Evolutionary conservation across 1,140 invertebrate genomes (phyloP), one percentile per base, ranked within the genome.

Genomic region (Ruditapes philippinarum): DNA sequence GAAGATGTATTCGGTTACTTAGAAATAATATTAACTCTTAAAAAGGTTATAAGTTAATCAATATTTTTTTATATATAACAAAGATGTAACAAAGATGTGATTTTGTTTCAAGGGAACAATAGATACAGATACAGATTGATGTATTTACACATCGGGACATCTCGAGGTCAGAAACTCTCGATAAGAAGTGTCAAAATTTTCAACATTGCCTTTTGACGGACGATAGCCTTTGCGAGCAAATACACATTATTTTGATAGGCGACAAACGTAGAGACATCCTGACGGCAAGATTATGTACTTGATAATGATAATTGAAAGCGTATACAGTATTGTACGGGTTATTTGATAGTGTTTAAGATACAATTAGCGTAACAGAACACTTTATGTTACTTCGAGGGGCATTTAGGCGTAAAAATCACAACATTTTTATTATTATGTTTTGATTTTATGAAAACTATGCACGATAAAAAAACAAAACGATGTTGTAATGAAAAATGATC

Each of bases 231-330:
- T 31, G 38, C 38, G 14, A 22, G 65, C 38, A 42, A 38, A 70
- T 70, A 70, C 25, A 70, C 65, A 70, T 22, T 70, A 70, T 40
- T 40, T 40, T 70, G 65, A 70, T 70, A 70, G 33, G 65, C 28
- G 65, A 70, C 33, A 70, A 70, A 19, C 5, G 65, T 22, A n/a
- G 11, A 70, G 65, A 70, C 65, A 70, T 70, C 28, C 1, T 31
- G 65, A 40, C 65, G 65, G 38, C 65, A 70, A 42, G 65, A 40
- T 70, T n/a, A 70, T 70, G 38, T 70, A 70, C 28, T 38, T 19
- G 65, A 70, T 70, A 38, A 70, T 70, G 65, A 70, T 70, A 70
- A 70, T 17, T 70, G 36, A 70, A 70, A 70, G 19, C 65, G 33
- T 40, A 70, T 38, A 70, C 57, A 22, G 42, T 45, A 45, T 45